phyloP scores from a whole-genome alignment of 2,797 vertebrate species.

The Pyrocephalus nanus region DNA sequence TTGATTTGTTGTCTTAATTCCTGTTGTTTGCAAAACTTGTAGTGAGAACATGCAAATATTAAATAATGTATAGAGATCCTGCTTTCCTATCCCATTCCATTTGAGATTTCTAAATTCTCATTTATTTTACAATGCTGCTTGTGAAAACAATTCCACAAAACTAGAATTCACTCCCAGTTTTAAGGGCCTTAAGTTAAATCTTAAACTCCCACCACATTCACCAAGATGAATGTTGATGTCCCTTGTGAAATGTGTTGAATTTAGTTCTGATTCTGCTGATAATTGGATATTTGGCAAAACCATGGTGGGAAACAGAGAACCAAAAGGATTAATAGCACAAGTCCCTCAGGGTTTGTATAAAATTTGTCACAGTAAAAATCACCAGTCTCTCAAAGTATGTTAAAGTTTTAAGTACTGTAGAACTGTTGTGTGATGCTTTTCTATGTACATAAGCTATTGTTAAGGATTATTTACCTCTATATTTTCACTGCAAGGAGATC shows the following conservation, averaged over 20 bases:
- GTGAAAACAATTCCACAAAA: not conserved
- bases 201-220: conserved; percentile 5
- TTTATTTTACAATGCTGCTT: not conserved
- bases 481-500: conserved; percentile 11
- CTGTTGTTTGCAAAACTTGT: not conserved
- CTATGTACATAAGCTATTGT: not conserved
- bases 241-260: conserved; percentile 22
- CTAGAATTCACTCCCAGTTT: not conserved
- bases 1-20: not conserved
- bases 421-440: not conserved
- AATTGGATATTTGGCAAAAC: conserved; percentile 1
- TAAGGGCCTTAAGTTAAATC: not conserved
- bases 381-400: not conserved
- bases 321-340: not conserved
- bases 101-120: not conserved
- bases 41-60: not conserved
- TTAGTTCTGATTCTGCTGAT: conserved; percentile 27
- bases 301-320: not conserved
- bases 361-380: not conserved
- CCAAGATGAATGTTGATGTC: not conserved
- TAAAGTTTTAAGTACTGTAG: not conserved
- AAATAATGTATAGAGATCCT: not conserved
- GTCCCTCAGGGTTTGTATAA: not conserved
- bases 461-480: not conserved
- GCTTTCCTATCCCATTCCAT: not conserved